phyloP scores from a whole-genome alignment of 2,797 vertebrate species.

The Poecilia gillii region DNA sequence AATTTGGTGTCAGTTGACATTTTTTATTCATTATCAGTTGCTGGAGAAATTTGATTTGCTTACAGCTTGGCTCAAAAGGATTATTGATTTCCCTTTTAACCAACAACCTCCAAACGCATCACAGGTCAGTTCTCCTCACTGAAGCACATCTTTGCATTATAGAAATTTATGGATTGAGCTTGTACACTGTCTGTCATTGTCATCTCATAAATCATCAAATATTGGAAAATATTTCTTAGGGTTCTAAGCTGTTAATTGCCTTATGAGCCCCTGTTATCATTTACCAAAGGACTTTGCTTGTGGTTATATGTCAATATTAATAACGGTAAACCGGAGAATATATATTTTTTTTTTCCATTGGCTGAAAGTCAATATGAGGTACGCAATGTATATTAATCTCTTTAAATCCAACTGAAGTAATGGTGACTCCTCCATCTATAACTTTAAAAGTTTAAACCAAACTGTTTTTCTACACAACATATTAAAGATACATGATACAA shows the following conservation, averaged over 20 bases:
- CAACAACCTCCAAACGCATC: constrained; percentile 63
- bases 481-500: neutral
- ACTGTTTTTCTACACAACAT: neutral
- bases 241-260: constrained; percentile 35
- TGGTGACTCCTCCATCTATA: neutral
- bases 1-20: constrained; percentile 63
- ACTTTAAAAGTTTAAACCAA: neutral
- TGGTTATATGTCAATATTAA: constrained; percentile 66
- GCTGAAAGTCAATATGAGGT: constrained; percentile 17
- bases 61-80: constrained; percentile 65
- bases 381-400: neutral
- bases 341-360: constrained; percentile 25
- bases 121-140: constrained; percentile 64
- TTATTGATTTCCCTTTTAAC: constrained; percentile 75
- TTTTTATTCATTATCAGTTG: constrained; percentile 72
- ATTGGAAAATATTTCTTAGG: constrained; percentile 50
- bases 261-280: constrained; percentile 54
- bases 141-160: constrained; percentile 69
- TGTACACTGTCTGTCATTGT: constrained; percentile 53
- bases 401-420: neutral
- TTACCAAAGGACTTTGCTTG: constrained; percentile 57
- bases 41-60: constrained; percentile 76
- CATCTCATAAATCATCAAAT: constrained; percentile 59
- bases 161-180: constrained; percentile 67
- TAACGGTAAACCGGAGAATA: constrained; percentile 48